These are phyloP conservation scores for Microcebus tavaratra DNA, from an alignment of 2,113 vertebrate species.

Conservation along the genomic window DNA sequence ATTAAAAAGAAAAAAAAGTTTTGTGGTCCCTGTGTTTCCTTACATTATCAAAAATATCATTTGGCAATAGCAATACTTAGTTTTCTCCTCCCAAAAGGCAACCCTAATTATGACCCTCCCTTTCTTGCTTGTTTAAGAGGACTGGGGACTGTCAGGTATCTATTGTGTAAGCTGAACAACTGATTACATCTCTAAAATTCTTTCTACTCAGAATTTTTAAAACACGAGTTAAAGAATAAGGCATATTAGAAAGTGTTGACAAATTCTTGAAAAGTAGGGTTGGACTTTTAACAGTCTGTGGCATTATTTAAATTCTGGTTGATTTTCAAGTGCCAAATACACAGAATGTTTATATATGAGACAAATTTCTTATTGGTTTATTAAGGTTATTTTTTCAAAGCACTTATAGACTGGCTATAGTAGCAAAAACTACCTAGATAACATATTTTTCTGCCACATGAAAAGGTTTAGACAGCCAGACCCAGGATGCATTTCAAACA, in stretches of 20 bases:
- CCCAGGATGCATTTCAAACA: constrained; percentile 21
- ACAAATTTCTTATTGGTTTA: constrained; percentile 29
- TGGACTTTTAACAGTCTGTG: constrained; percentile 73
- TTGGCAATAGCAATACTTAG: constrained; percentile 64
- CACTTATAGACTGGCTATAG: constrained; percentile 13
- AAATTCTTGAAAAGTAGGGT: constrained; percentile 45
- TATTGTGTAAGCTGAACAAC: constrained; percentile 52
- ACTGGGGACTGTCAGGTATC: not conserved
- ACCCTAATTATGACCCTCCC: not conserved
- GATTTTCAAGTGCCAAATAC: constrained; percentile 61
- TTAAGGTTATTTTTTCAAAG: constrained; percentile 26
- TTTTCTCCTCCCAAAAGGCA: constrained; percentile 40
- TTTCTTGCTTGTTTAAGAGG: constrained; percentile 11
- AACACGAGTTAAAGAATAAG: constrained; percentile 69
- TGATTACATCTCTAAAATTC: constrained; percentile 29
- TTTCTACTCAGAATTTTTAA: constrained; percentile 50
- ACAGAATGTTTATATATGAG: not conserved
- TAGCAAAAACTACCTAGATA: constrained; percentile 40
- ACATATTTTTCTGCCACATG: not conserved
- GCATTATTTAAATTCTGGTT: constrained; percentile 45
- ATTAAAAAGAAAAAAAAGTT: not conserved
- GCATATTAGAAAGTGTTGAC: constrained; percentile 62
- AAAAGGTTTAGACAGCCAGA: not conserved
- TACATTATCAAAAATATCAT: constrained; percentile 54
- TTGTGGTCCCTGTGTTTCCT: constrained; percentile 62